Percentiles rank a stretch among this genome's conserved stretches.
These are phyloP conservation scores for Hyperoodon ampullatus DNA, from an alignment of 2,113 vertebrate species.

Conservation along the genomic window DNA sequence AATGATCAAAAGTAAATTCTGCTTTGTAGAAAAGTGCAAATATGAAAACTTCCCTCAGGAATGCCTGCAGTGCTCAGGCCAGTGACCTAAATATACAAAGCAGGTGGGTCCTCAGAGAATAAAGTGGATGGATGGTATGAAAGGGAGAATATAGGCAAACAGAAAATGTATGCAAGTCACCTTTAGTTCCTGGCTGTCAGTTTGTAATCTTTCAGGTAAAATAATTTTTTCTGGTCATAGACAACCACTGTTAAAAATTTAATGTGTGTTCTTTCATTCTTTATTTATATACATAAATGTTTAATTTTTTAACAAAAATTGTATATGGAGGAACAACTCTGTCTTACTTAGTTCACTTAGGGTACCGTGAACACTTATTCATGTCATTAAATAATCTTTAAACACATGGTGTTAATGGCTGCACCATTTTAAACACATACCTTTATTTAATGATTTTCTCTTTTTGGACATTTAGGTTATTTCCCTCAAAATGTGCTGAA, in stretches of 20 bases:
- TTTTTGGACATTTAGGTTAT: background rate
- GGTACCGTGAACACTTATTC: background rate
- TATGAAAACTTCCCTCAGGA: background rate
- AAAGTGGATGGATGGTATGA: too few species aligned
- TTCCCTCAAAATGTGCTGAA: slow-evolving; percentile 19
- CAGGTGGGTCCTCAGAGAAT: fast-evolving
- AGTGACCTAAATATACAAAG: background rate
- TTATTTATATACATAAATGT: background rate
- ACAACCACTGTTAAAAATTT: background rate
- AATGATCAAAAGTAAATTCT: background rate
- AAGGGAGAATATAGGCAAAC: background rate
- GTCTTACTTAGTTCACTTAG: background rate
- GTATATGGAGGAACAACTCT: background rate
- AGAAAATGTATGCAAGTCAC: background rate
- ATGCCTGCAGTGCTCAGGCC: background rate
- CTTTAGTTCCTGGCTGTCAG: background rate
- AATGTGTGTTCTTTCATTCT: background rate
- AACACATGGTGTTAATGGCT: background rate
- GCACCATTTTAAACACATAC: background rate
- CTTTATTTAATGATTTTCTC: background rate
- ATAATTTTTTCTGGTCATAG: background rate
- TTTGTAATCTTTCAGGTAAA: background rate
- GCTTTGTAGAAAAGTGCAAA: background rate
- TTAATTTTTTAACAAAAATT: background rate
- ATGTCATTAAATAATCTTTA: background rate